Conservation (phyloP, 2,888 invertebrate species). For the Caenorhabditis japonica region DNA sequence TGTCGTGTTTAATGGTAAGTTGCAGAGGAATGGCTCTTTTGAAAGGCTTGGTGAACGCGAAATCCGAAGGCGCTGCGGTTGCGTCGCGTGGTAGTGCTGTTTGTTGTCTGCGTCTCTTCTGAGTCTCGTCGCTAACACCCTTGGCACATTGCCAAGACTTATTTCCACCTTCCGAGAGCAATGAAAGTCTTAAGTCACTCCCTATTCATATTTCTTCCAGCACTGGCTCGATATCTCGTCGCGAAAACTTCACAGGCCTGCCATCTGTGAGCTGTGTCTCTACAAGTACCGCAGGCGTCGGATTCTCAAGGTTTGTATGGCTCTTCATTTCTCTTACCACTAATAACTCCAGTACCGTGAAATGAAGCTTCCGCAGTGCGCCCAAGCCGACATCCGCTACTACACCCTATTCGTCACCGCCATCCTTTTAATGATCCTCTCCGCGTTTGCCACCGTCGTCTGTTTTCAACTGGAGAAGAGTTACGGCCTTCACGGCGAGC, state of each 20-base stretch:
- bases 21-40: neutral
- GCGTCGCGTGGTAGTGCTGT: too few species aligned
- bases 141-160: too few species aligned
- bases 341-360: conserved; percentile 78
- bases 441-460: conserved; percentile 80
- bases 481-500: conserved; percentile 35
- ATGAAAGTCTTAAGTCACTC: too few species aligned
- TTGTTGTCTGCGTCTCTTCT: too few species aligned
- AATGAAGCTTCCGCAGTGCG: conserved; percentile 80
- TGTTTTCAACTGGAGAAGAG: conserved; percentile 77
- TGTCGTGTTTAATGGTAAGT: conserved; percentile 79
- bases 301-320: conserved; percentile 79
- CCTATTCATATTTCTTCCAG: too few species aligned
- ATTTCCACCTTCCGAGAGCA: too few species aligned
- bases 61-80: too few species aligned
- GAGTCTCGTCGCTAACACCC: too few species aligned
- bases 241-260: conserved; percentile 79
- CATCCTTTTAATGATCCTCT: conserved; percentile 79
- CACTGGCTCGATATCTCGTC: conserved; percentile 80
- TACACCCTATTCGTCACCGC: conserved; percentile 80
- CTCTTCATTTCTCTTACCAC: neutral
- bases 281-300: conserved; percentile 80
- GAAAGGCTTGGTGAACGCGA: too few species aligned
- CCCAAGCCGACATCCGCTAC: conserved; percentile 79
- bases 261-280: conserved; percentile 80